These are phyloP conservation scores for Coelopa frigida DNA, from an alignment of 1,140 invertebrate species.

Conservation along the genomic window DNA sequence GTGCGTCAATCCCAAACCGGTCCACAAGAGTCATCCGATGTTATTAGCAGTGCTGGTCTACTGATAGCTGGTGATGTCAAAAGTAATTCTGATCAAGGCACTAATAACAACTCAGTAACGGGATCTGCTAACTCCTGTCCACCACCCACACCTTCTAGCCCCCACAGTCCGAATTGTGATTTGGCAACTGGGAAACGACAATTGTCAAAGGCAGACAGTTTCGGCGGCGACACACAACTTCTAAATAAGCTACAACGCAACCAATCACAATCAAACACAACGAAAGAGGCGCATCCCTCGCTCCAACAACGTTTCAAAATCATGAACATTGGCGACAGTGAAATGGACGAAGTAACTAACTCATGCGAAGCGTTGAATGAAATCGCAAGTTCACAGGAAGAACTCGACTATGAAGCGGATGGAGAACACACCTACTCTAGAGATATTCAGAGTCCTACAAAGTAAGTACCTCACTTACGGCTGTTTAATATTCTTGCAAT, in stretches of 20 bases:
- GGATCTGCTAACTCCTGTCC: too few relatives aligned
- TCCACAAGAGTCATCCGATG: too few relatives aligned
- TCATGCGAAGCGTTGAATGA: constrained; percentile 17
- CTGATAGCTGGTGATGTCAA: constrained; percentile 46
- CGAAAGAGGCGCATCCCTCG: constrained; percentile 8
- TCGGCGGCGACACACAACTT: constrained; percentile 67
- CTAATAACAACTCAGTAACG: too few relatives aligned
- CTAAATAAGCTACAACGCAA: constrained; percentile 58
- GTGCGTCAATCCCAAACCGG: constrained; percentile 48
- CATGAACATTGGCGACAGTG: constrained; percentile 30
- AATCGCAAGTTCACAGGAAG: constrained; percentile 39
- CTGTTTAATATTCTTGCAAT: not conserved
- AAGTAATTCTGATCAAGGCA: too few relatives aligned
- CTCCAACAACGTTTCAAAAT: constrained; percentile 44
- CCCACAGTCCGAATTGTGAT: constrained; percentile 12
- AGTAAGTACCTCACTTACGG: constrained; percentile 30
- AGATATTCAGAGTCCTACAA: constrained; percentile 42
- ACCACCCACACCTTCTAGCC: not conserved
- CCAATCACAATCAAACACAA: constrained; percentile 8
- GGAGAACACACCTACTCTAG: not conserved
- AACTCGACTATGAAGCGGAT: constrained; percentile 36
- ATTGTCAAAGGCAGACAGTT: constrained; percentile 57
- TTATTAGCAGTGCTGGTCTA: constrained; percentile 54
- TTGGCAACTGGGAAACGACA: constrained; percentile 39
- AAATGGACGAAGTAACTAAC: constrained; percentile 12